phyloP scores from a whole-genome alignment of 2,113 vertebrate genomes.

The Percina caprodes region DNA sequence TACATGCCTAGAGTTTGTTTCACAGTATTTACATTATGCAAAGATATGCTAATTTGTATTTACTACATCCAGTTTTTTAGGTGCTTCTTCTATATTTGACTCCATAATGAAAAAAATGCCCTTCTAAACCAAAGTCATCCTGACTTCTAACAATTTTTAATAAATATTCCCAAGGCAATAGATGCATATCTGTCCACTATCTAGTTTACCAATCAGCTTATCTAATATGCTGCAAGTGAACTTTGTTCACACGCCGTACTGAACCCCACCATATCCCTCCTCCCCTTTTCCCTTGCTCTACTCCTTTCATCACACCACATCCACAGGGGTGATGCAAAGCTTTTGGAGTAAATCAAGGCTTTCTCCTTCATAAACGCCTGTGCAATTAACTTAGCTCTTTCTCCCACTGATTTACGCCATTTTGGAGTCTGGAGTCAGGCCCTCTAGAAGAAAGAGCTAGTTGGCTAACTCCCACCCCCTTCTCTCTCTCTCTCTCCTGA shows the following conservation, averaged over 20 bases:
- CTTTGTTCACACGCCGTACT: slow-evolving; percentile 64
- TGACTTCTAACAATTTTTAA: slow-evolving; percentile 61
- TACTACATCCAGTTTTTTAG: not conserved
- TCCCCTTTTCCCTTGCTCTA: slow-evolving; percentile 40
- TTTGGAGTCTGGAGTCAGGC: slow-evolving; percentile 69
- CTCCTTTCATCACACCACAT: slow-evolving; percentile 75
- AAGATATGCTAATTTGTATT: not conserved
- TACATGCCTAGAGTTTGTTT: slow-evolving; percentile 20
- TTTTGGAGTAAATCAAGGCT: slow-evolving; percentile 78
- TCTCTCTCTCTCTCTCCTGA: not conserved
- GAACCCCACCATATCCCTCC: slow-evolving; percentile 32
- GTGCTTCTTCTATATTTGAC: slow-evolving; percentile 16
- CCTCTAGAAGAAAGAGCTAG: slow-evolving; percentile 63
- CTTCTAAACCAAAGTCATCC: slow-evolving; percentile 42
- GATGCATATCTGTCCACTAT: slow-evolving; percentile 73
- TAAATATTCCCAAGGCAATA: slow-evolving; percentile 62
- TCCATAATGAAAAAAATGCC: slow-evolving; percentile 19
- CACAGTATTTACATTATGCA: slow-evolving; percentile 28
- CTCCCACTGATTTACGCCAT: slow-evolving; percentile 71
- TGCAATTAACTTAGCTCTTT: slow-evolving; percentile 76
- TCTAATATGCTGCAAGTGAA: slow-evolving; percentile 69
- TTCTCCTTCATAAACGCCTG: slow-evolving; percentile 75
- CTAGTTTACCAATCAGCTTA: slow-evolving; percentile 71
- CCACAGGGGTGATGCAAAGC: slow-evolving; percentile 75
- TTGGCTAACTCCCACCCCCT: slow-evolving; percentile 60